phyloP scores from a whole-genome alignment of 2,888 invertebrate genomes.

The Scaptomyza parva region DNA sequence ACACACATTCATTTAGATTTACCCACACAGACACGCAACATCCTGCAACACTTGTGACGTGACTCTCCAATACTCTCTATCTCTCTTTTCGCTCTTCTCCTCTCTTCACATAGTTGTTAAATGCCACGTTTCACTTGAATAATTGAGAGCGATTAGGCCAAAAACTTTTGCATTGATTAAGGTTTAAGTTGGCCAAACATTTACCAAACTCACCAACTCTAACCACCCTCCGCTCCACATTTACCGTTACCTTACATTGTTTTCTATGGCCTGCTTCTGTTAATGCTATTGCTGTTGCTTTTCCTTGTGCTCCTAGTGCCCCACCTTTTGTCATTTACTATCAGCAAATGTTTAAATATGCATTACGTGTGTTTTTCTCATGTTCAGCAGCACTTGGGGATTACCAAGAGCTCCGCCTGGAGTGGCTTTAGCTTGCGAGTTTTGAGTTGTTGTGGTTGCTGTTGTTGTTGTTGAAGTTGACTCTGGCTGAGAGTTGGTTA shows the following conservation, averaged over 20 bases:
- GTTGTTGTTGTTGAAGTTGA: conserved; percentile 33
- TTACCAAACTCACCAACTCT: conserved; percentile 47
- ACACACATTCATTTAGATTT: neutral
- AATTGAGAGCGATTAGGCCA: conserved; percentile 83
- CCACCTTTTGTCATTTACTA: conserved; percentile 80
- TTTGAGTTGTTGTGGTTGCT: conserved; percentile 11
- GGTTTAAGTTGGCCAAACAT: conserved; percentile 80
- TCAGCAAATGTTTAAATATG: conserved; percentile 82
- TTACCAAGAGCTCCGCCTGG: conserved; percentile 49
- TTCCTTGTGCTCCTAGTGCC: conserved; percentile 18
- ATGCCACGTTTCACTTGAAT: conserved; percentile 84
- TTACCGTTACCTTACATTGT: conserved; percentile 37
- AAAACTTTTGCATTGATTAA: conserved; percentile 84
- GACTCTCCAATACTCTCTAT: neutral
- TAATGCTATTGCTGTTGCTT: conserved; percentile 22
- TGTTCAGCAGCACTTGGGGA: conserved; percentile 80
- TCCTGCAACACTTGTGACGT: conserved; percentile 35
- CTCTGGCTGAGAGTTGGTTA: conserved; percentile 1
- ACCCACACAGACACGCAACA: conserved; percentile 21
- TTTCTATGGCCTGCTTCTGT: conserved; percentile 30
- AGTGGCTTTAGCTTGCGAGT: conserved; percentile 20
- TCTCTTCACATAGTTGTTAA: conserved; percentile 81
- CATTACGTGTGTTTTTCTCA: conserved; percentile 80
- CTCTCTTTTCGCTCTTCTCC: too few relatives aligned
- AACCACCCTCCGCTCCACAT: conserved; percentile 5